Evolutionary conservation across 2,113 vertebrate genomes (phyloP), one percentile per base, ranked within the genome.

Genomic region (Callocephalon fimbriatum): DNA sequence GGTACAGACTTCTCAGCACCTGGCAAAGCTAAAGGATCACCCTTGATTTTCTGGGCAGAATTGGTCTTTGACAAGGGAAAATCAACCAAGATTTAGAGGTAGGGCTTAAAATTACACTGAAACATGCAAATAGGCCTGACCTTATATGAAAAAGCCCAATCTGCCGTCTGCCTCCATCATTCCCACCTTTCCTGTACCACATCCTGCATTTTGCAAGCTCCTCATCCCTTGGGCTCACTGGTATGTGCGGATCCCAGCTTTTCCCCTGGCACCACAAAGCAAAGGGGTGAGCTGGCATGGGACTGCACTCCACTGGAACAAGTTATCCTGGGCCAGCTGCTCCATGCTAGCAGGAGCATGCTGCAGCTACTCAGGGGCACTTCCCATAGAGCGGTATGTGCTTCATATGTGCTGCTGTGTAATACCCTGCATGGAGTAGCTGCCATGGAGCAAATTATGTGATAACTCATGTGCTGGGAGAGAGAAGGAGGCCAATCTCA

Each of bases 231-330:
- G 15, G 32, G 37, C 37, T 80, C 45, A 25, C 1, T 4, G 6
- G 6, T 31, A n/a, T 5, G 16, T 25, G n/a, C 0, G 0, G 59
- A 90, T 31, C n/a, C 23, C 61, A 37, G 37, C 23, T 15, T 25
- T 21, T 70, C 37, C 22, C 51, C 50, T 31, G 73, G 50, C 37
- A 70, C 31, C 1, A 2, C 44, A 66, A 25, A 83, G 47, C 50
- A 74, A 32, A 42, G 35, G 17, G 44, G 40, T 70, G 73, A 62
- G 59, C 15, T 53, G 40, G 18, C 1, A 1, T 3, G 9, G 50
- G 17, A 51, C 23, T 47, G 63, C 40, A 21, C 19, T 25, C 37
- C 58, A 35, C 29, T 35, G 76, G 23, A 76, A 75, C 16, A 76
- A 42, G 44, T 25, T 18, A 37, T 27, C 67, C 10, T 0, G 5